Evolutionary conservation across 23 tunicate genomes (phyloP).

Genomic region (Aplidium turbinatum): DNA sequence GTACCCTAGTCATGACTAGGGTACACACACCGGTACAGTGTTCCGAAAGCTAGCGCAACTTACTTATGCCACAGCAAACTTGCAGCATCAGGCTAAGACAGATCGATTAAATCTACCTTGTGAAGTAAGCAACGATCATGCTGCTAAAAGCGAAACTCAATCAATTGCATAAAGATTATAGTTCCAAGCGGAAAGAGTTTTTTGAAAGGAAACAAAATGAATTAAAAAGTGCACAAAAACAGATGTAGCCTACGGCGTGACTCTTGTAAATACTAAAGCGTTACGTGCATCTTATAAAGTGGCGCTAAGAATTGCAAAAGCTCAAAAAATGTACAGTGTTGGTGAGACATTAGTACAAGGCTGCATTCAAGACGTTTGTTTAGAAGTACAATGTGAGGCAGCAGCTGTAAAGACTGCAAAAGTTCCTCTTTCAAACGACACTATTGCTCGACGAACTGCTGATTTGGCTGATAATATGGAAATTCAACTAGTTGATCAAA

Average conservation of each 20-base stretch:
- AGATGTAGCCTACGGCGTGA: too few species aligned
- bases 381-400: slow-evolving; percentile 21
- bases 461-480: slow-evolving; percentile 23
- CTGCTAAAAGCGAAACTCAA: too few species aligned
- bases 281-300: slow-evolving; percentile 27
- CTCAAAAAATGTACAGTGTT: too few species aligned
- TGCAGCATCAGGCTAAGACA: too few species aligned
- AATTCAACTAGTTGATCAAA: slow-evolving; percentile 15
- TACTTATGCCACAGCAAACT: too few species aligned
- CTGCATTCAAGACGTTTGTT: slow-evolving; percentile 30
- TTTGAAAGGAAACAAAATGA: slow-evolving; percentile 30
- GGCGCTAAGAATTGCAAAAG: slow-evolving; percentile 13
- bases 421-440: slow-evolving; percentile 27
- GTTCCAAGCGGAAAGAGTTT: slow-evolving; percentile 22
- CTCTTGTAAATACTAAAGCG: slow-evolving; percentile 29
- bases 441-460: slow-evolving; percentile 30
- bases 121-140: too few species aligned
- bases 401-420: slow-evolving; percentile 31
- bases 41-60: too few species aligned
- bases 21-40: too few species aligned
- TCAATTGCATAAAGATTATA: too few species aligned
- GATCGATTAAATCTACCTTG: too few species aligned
- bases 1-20: too few species aligned
- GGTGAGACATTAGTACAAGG: too few species aligned
- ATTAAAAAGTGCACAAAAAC: slow-evolving; percentile 23